phyloP scores from a whole-genome alignment of 2,113 vertebrate species.

The Thomomys bottae region DNA sequence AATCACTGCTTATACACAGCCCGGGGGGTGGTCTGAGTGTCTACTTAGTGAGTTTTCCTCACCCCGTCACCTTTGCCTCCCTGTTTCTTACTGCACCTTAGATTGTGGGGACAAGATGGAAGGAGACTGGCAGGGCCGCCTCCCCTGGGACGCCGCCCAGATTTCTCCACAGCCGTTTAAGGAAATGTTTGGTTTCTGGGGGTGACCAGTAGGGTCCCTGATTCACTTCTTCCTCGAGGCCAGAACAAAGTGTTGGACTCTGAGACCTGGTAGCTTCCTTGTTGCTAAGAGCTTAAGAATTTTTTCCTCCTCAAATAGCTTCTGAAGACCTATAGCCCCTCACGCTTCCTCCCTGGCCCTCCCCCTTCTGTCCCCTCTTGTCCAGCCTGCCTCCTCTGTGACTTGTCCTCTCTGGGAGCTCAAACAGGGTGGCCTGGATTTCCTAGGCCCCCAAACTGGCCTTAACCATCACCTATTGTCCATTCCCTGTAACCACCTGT shows the following conservation, averaged over 20 bases:
- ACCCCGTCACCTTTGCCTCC: not conserved
- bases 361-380: not conserved
- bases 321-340: fast-evolving
- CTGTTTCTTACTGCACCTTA: too few relatives aligned
- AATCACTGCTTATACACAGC: not conserved
- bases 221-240: not conserved
- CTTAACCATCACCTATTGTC: too few relatives aligned
- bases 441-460: not conserved
- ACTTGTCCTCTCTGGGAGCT: not conserved
- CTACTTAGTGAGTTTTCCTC: not conserved
- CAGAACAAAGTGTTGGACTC: not conserved
- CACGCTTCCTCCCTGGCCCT: fast-evolving
- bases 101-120: too few relatives aligned
- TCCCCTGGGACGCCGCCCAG: too few relatives aligned
- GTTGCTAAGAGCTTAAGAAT: too few relatives aligned
- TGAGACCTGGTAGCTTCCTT: not conserved
- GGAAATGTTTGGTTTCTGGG: not conserved
- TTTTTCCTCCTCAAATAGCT: not conserved
- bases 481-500: too few relatives aligned
- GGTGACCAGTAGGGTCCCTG: not conserved
- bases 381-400: fast-evolving
- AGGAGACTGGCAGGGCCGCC: too few relatives aligned
- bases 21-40: not conserved
- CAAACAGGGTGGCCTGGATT: not conserved
- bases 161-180: not conserved